These are phyloP conservation scores for Aphelocoma coerulescens DNA, from an alignment of 2,113 vertebrate species.

Conservation along the genomic window DNA sequence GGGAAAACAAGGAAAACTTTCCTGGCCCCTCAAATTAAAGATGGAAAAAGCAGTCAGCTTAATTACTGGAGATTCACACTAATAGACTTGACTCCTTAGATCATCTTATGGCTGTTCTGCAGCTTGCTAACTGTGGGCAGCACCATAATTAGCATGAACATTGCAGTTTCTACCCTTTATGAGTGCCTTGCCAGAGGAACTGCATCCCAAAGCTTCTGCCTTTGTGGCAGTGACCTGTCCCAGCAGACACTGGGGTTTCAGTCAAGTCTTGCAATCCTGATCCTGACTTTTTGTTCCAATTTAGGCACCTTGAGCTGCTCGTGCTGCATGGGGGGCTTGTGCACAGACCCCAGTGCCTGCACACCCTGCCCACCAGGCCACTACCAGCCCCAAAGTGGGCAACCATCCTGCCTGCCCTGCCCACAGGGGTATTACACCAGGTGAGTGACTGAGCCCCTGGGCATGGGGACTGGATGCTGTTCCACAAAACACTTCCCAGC, in stretches of 20 bases:
- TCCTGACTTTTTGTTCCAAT: background rate
- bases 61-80: background rate
- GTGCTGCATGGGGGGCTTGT: conserved; percentile 74
- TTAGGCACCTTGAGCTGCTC: conserved; percentile 76
- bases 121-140: background rate
- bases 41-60: background rate
- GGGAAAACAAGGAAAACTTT: background rate
- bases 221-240: background rate
- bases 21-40: background rate
- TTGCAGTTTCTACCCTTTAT: background rate
- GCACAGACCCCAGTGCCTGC: conserved; percentile 71
- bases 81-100: background rate
- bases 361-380: conserved; percentile 73
- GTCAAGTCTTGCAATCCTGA: background rate
- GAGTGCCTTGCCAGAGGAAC: background rate
- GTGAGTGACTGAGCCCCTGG: conserved; percentile 59
- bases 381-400: conserved; percentile 76
- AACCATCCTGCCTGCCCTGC: conserved; percentile 78
- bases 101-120: background rate
- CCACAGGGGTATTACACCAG: conserved; percentile 74
- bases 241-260: background rate
- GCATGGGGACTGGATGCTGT: rapidly evolving
- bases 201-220: background rate
- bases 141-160: background rate
- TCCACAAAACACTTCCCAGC: background rate